These are phyloP conservation scores for Hydrotaea diabolus DNA, from an alignment of 2,888 invertebrate species.

Conservation along the genomic window DNA sequence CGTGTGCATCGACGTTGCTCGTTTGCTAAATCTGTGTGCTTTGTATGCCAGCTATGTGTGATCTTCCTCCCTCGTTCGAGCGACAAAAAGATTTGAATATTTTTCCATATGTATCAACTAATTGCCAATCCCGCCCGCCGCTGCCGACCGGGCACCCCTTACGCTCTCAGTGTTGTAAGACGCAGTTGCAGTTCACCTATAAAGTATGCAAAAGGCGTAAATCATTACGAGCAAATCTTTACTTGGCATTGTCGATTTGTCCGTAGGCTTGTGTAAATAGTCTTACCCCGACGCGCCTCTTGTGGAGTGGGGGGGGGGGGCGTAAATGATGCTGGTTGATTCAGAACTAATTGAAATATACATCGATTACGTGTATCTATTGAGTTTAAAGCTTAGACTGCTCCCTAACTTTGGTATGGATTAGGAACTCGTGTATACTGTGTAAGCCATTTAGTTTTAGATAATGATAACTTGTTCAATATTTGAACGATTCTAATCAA, in stretches of 20 bases:
- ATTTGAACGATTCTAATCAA: no score
- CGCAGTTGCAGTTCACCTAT: conserved; percentile 12
- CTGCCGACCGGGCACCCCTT: background rate
- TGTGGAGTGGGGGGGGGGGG: no score
- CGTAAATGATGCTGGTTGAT: no score
- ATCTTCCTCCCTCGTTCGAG: conserved; percentile 63
- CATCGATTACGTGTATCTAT: background rate
- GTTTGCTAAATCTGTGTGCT: conserved; percentile 12
- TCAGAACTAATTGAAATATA: background rate
- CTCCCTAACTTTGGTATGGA: background rate
- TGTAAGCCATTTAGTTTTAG: no score
- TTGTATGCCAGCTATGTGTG: conserved; percentile 62
- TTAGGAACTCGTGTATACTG: no score
- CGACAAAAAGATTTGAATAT: background rate
- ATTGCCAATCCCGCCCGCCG: conserved; percentile 25
- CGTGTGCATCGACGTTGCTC: background rate
- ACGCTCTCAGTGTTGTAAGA: background rate
- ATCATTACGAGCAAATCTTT: background rate
- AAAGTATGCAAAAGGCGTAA: conserved; percentile 31
- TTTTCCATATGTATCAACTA: conserved; percentile 46
- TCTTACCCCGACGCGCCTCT: background rate
- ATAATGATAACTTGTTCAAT: no score
- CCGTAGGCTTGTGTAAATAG: background rate
- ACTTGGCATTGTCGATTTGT: background rate
- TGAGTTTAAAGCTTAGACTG: background rate